A percentile compares a stretch with the other conserved stretches of the same genome.
phyloP scores from a whole-genome alignment of 2,113 vertebrate genomes.

The Tetrax tetrax region DNA sequence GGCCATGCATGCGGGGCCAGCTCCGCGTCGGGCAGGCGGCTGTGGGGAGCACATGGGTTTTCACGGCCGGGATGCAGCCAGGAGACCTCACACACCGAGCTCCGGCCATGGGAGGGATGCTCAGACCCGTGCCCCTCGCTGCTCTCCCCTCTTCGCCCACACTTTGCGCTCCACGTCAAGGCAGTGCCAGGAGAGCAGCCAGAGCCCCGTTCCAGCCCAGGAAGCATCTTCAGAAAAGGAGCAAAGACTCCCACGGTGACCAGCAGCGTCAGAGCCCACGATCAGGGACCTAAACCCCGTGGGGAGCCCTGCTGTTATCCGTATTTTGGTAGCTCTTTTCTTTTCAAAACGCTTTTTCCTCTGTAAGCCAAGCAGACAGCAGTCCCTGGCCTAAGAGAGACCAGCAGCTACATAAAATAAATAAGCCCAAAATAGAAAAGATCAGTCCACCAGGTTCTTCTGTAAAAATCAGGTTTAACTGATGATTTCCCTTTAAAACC shows the following conservation, averaged over 20 bases:
- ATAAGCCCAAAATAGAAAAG: not conserved
- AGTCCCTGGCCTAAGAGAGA: not conserved
- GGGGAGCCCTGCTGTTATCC: not conserved
- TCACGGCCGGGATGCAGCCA: fast-evolving
- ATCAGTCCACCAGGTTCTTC: not conserved
- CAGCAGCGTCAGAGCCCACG: fast-evolving
- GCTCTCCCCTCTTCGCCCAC: not conserved
- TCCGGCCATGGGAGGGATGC: not conserved
- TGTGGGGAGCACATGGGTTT: not conserved
- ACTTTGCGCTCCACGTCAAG: not conserved
- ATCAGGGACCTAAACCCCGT: not conserved
- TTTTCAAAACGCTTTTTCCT: not conserved
- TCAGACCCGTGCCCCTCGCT: fast-evolving
- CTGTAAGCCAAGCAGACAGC: not conserved
- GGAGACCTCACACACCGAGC: not conserved
- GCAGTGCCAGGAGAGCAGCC: not conserved
- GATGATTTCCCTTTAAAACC: constrained; percentile 19
- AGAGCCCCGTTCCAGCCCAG: not conserved
- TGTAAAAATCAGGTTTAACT: not conserved
- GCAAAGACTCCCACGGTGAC: not conserved
- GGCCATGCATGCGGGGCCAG: not conserved
- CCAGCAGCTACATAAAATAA: not conserved
- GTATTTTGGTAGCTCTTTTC: not conserved
- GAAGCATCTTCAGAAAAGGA: not conserved
- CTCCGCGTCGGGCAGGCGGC: not conserved